Conservation (phyloP, 2,113 vertebrate genomes). For the Cebus imitator region DNA sequence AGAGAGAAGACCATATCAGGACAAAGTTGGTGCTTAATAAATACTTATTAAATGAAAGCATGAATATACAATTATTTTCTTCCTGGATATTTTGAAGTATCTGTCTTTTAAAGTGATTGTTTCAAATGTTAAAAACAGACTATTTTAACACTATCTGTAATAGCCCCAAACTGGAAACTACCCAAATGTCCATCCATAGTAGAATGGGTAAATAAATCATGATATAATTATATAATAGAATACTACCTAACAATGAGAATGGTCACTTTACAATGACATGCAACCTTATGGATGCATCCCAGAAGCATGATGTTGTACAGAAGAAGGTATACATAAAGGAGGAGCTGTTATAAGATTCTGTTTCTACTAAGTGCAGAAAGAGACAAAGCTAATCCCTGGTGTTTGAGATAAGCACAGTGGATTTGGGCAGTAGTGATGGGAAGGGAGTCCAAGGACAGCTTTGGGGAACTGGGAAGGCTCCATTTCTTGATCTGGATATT, state of each 20-base stretch:
- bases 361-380: neutral
- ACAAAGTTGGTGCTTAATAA: neutral
- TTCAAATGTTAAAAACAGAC: slow-evolving; percentile 38
- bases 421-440: neutral
- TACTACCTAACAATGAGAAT: neutral
- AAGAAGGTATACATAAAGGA: neutral
- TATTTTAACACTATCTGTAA: slow-evolving; percentile 44
- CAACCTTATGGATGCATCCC: neutral
- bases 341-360: neutral
- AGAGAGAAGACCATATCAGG: neutral
- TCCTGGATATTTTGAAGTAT: neutral
- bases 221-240: neutral
- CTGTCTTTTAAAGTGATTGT: slow-evolving; percentile 34
- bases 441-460: neutral
- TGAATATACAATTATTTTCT: neutral
- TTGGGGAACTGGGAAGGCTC: neutral
- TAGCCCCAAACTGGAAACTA: slow-evolving; percentile 34
- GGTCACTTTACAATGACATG: neutral
- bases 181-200: slow-evolving; percentile 19
- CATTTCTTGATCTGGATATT: neutral
- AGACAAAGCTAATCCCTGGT: neutral
- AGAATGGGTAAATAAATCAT: slow-evolving; percentile 11
- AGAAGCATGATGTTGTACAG: neutral
- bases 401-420: neutral
- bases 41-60: neutral